Base-by-base conservation (phyloP, 2,113 vertebrate species). In the Poeciliopsis occidentalis region DNA sequence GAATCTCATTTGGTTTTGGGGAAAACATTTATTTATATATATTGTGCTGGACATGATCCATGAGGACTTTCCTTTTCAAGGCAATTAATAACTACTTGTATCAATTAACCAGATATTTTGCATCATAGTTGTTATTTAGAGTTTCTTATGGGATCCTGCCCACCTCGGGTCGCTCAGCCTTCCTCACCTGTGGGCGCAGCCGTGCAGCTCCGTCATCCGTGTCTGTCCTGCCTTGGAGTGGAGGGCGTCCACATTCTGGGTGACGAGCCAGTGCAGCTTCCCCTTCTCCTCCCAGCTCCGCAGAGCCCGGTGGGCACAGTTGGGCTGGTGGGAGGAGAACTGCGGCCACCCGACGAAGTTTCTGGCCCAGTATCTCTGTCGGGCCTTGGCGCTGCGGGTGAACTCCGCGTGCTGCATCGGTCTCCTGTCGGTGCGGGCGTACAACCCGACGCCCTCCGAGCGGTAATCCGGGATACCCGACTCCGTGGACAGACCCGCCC, bases 381-480 rank as follows among this genome's bases (percentile, higher is more conserved):
- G 96, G 71, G 96, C 88, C 0, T 86, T 89, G 6, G 95, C 94
- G 0, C 95, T 97, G 17, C 87, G 91, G 24, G 98, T 1, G 8
- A 99, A 99, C 81, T 97, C 97, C 0, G 84, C 39, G 0, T 99
- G 96, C 81, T 98, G 95, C 88, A 99, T 89, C 0, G 98, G 98
- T 24, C 95, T 91, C 22, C 94, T 90, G 82, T 96, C 92, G 0
- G 97, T 98, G 82, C 97, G 95, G 22, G 96, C 95, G 0, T 98
- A 99, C 29, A 99, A 94, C 29, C 98, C 98, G 0, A 99, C 94
- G 0, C 96, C 95, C 69, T 99, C 97, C 0, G 98, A 99, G 47
- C 98, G 95, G 81, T 99, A 99, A 74, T 99, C 98, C 0, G 98
- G 98, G 84, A 99, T 98, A 31, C 98, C 98, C 0, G 98, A 99